Evolutionary conservation across 2,888 invertebrate genomes (phyloP).

Genomic region (Thecocarcelia acutangulata): DNA sequence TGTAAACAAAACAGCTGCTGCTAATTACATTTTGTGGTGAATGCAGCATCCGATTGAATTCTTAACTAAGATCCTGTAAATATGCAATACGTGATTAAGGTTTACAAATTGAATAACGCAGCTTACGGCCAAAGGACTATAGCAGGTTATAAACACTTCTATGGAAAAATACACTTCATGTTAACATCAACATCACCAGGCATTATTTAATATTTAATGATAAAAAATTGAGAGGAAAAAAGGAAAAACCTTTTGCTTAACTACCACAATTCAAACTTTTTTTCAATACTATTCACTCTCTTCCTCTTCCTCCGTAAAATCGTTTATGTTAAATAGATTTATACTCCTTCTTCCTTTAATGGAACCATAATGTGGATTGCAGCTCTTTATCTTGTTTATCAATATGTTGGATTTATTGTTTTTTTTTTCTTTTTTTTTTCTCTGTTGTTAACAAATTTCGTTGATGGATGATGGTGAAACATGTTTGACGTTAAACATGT

Average conservation of each 20-base stretch:
- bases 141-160: constrained; percentile 49
- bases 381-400: constrained; percentile 57
- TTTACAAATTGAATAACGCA: constrained; percentile 10
- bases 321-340: constrained; percentile 19
- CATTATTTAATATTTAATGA: constrained; percentile 64
- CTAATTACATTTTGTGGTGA: constrained; percentile 68
- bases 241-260: not conserved
- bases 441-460: constrained; percentile 34
- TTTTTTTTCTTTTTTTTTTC: constrained; percentile 4
- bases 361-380: constrained; percentile 22
- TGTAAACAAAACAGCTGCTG: constrained; percentile 61
- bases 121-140: constrained; percentile 15
- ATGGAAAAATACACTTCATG: constrained; percentile 18
- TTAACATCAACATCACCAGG: constrained; percentile 19
- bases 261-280: constrained; percentile 36
- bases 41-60: constrained; percentile 8
- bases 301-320: not conserved
- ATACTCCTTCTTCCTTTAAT: not conserved
- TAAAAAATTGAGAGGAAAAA: constrained; percentile 62
- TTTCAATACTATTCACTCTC: not conserved
- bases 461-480: constrained; percentile 63
- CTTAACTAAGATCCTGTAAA: not conserved
- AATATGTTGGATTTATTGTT: constrained; percentile 62
- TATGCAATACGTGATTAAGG: constrained; percentile 51
- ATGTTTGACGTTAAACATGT: constrained; percentile 66